Evolutionary conservation across 2,888 invertebrate genomes (phyloP).

Genomic region (Drosophila conformis): DNA sequence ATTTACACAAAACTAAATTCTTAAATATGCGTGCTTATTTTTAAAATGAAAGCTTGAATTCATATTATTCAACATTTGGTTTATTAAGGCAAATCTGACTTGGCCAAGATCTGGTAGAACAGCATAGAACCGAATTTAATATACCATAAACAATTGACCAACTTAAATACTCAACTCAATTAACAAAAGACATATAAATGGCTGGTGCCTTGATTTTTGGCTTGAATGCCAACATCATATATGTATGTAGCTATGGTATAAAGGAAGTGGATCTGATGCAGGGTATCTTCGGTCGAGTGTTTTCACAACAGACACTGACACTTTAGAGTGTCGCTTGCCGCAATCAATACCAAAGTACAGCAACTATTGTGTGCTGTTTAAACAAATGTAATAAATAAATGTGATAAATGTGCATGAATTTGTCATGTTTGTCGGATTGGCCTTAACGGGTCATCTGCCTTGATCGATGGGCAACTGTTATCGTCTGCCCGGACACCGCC

Average conservation of each 20-base stretch:
- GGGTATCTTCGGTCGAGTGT: neutral
- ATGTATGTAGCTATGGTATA: no score
- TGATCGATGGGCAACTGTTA: conserved; percentile 41
- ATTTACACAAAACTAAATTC: neutral
- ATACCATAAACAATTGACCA: neutral
- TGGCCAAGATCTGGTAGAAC: neutral
- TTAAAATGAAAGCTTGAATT: neutral
- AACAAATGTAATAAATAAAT: conserved; percentile 2
- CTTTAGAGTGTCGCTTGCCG: neutral
- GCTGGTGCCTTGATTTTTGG: neutral
- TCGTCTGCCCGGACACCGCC: conserved; percentile 8
- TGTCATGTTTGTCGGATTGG: conserved; percentile 43
- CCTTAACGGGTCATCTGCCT: conserved; percentile 18
- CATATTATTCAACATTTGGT: neutral
- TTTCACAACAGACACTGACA: neutral
- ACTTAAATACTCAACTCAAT: neutral
- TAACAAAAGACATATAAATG: neutral
- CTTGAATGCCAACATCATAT: neutral
- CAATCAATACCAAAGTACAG: neutral
- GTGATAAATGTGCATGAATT: conserved; percentile 52
- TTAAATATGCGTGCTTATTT: neutral
- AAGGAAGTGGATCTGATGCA: neutral
- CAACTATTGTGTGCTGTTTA: neutral
- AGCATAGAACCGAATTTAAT: neutral
- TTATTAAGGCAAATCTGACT: neutral